A percentile compares a stretch with the other conserved stretches of the same genome.
These are phyloP conservation scores for Astreopora myriophthalma DNA, from an alignment of 64 coral and sea anemone genomes.

Conservation along the genomic window DNA sequence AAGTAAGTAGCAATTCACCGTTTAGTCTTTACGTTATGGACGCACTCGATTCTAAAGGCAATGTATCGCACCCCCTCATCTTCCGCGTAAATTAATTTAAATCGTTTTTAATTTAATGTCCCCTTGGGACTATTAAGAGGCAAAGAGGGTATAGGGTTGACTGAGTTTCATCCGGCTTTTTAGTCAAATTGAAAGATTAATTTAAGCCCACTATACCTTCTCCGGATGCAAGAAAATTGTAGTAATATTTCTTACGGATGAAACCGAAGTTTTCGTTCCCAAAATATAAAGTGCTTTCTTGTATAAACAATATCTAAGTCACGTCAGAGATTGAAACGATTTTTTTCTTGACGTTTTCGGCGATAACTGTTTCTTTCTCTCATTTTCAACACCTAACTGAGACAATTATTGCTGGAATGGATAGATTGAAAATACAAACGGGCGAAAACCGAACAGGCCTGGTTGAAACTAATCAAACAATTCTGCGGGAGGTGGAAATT, in stretches of 20 bases:
- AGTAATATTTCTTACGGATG: background rate
- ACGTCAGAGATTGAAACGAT: background rate
- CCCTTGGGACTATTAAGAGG: background rate
- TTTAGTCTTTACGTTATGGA: background rate
- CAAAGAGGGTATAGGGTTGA: background rate
- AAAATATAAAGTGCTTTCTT: background rate
- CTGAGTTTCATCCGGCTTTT: background rate
- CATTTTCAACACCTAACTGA: background rate
- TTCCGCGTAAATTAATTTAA: background rate
- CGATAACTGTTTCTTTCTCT: background rate
- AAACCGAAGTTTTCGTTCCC: background rate
- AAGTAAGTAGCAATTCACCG: constrained; percentile 52
- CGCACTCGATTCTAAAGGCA: background rate
- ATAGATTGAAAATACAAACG: background rate
- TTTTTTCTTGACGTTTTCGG: background rate
- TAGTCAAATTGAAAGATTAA: background rate
- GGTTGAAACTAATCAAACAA: background rate
- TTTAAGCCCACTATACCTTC: background rate
- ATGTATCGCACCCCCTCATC: background rate
- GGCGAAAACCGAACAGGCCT: background rate
- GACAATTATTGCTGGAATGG: background rate
- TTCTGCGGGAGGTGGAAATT: background rate
- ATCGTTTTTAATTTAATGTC: background rate
- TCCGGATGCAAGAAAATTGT: background rate
- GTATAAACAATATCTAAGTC: background rate